Base-by-base conservation (phyloP, 1,140 invertebrate species). In the Arctopsyche grandis region DNA sequence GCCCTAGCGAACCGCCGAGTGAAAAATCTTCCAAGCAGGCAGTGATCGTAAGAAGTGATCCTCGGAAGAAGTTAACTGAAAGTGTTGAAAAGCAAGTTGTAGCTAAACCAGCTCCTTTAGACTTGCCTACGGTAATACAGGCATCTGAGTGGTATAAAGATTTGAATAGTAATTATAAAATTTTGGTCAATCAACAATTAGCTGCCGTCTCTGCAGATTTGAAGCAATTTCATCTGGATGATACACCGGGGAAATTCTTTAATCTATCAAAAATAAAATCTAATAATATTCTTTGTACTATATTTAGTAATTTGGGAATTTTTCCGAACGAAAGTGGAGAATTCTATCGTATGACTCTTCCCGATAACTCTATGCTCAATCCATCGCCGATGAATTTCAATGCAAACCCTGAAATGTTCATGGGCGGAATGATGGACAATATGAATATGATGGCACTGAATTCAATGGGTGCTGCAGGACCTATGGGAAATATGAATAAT, bases 61-160 rank as follows among this genome's bases (percentile, higher is more conserved):
- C 91, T 12, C 86, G 90, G 16, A 88, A 90, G 82, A 90, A 91
- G 83, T 86, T 88, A 12, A 87, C 90, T 75, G 90, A 90, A 75
- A 75, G 81, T 9, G 81, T 87, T 70, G 84, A 69, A 79, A 75
- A 83, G 75, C 22, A 7, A 29, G 9, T 26, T 78, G 79, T 83
- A 80, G 83, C 84, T 75, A 88, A 87, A 84, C 69, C 82, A 86
- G 90, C 84, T 84, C 85, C 29, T 83, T 90, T 87, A 87, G 88
- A 89, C 63, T 81, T 92, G 82, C 87, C 91, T 84, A 89, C 85
- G 43, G 87, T 91, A 46, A 83, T 92, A 52, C 91, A 92, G 85
- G 90, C 87, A 83, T 92, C 91, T 0, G 89, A 88, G 24, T 92
- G 92, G 89, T 93, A 92, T 83, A 91, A 90, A 83, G 90, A 91